phyloP scores from a whole-genome alignment of 2,113 vertebrate species.

The Cervus canadensis region DNA sequence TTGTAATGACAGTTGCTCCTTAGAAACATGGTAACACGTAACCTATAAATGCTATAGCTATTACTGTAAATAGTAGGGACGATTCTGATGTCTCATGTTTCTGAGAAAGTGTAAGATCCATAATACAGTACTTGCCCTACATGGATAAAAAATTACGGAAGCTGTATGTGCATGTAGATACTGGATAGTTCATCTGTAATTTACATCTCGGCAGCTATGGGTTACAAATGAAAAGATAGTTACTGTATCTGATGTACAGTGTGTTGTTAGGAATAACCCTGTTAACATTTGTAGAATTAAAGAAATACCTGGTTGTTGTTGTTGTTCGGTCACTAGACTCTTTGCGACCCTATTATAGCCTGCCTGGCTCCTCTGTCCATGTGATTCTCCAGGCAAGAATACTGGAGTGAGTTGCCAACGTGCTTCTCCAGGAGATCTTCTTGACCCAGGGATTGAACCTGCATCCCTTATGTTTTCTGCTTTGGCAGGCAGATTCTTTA shows the following conservation, averaged over 20 bases:
- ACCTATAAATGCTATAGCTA: background rate
- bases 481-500: background rate
- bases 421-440: background rate
- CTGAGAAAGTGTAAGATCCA: background rate
- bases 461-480: background rate
- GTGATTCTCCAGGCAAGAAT: background rate
- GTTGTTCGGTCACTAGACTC: background rate
- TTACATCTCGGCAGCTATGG: slow-evolving; percentile 45
- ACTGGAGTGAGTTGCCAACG: background rate
- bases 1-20: background rate
- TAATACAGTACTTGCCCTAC: background rate
- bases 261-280: slow-evolving; percentile 44
- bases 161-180: background rate
- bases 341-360: background rate
- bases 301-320: background rate
- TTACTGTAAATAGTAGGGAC: background rate
- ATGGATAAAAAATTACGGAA: background rate
- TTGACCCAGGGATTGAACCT: background rate
- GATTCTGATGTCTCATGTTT: background rate
- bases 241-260: slow-evolving; percentile 49
- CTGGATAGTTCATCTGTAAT: background rate
- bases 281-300: slow-evolving; percentile 33
- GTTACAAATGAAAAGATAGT: slow-evolving; percentile 24
- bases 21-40: background rate
- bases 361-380: background rate